Evolutionary conservation across 2,113 vertebrate species (phyloP), one percentile per base, ranked within the genome.

Genomic region (Nothobranchius kuhntae): DNA sequence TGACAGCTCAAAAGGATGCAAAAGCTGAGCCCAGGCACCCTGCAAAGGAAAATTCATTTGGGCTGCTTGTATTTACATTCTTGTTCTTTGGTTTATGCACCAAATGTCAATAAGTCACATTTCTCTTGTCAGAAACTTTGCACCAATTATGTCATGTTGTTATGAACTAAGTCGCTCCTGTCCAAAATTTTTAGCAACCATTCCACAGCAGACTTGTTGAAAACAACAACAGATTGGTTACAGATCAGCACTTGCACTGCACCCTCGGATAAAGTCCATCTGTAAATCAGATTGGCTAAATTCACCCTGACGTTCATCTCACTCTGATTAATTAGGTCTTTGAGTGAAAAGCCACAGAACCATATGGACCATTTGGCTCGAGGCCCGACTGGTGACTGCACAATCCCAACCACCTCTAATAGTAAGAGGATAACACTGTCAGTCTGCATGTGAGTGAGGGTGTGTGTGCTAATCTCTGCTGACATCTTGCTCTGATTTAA

Each of bases 331-430:
- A 69, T 86, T 75, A 40, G 21, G 61, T 61, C 71, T 70, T 61
- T 13, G 46, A 57, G 73, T 80, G 68, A 79, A 81, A 87, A 86
- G 68, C 80, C 65, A 67, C 48, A 2, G 11, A 15, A 56, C 77
- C 87, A 89, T 82, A 77, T 87, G 88, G 85, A 66, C 72, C 87
- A 81, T 77, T 77, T 78, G 84, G 42, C 26, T 65, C 9, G 9
- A 9, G 30, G 4, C 30, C 30, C 4, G 30, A 30, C 30, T 30
- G 45, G 2, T 9, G 13, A 35, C 13, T 52, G 51, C 10, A 53
- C 12, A 53, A 30, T 30, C 24, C 26, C 47, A 1, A 72, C 50
- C 74, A 59, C 75, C 65, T 12, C 71, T 26, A 55, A 58, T 38
- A 46, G 24, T 89, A 89, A 90, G 86, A 86, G 68, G 85, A 89